Conservation (phyloP, 1,140 invertebrate species). For the Meloidogyne exigua region DNA sequence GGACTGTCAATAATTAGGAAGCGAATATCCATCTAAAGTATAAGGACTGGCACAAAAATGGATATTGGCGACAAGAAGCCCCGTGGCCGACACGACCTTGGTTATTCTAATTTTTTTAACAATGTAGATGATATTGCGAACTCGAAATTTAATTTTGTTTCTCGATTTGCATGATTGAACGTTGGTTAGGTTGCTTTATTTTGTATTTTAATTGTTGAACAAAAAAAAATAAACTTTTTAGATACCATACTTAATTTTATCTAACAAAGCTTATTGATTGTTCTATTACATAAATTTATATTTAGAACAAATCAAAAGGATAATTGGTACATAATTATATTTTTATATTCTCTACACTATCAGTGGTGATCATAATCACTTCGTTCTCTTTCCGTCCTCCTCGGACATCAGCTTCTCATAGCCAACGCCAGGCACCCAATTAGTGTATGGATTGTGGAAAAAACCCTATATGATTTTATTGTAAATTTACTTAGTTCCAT, state of each 20-base stretch:
- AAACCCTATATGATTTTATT: constrained; percentile 23
- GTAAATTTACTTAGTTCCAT: not conserved
- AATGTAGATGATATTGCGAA: too few relatives aligned
- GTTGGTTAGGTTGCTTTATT: not conserved
- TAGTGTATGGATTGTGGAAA: constrained; percentile 50
- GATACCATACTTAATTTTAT: too few relatives aligned
- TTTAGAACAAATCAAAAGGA: not conserved
- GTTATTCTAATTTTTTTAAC: not conserved
- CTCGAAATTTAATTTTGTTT: not conserved
- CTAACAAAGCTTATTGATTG: too few relatives aligned
- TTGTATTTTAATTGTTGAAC: too few relatives aligned
- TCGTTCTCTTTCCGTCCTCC: not conserved
- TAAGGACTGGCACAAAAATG: not conserved
- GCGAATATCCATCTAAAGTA: not conserved
- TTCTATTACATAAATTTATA: too few relatives aligned
- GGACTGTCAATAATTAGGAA: not conserved
- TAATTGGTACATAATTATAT: not conserved
- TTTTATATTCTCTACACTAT: not conserved
- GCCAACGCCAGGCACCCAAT: constrained; percentile 48
- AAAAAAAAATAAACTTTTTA: too few relatives aligned
- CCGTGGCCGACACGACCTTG: not conserved
- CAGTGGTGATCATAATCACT: not conserved
- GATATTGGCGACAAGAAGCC: not conserved
- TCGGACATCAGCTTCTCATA: constrained; percentile 30
- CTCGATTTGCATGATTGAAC: not conserved